Conservation (phyloP, 2,113 vertebrate species). For the Eclectus roratus region DNA sequence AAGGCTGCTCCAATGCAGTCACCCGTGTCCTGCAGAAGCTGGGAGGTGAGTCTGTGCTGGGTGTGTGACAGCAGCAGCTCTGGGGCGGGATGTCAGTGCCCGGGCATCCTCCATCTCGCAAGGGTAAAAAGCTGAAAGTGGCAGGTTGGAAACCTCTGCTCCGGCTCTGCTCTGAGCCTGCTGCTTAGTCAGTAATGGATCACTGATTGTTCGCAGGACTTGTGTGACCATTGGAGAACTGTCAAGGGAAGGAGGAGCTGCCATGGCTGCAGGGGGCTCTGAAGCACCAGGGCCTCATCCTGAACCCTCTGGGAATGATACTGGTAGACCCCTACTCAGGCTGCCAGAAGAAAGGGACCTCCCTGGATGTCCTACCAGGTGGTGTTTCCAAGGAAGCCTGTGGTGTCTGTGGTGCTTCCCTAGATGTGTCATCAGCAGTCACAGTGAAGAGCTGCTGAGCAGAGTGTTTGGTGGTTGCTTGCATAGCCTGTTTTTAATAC, state of each 20-base stretch:
- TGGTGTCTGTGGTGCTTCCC: neutral
- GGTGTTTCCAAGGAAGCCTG: neutral
- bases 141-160: neutral
- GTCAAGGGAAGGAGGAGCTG: neutral
- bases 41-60: conserved; percentile 73
- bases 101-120: neutral
- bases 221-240: neutral
- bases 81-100: neutral
- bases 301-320: neutral
- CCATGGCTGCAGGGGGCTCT: neutral
- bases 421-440: neutral
- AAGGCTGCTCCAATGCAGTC: conserved; percentile 89
- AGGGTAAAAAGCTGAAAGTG: neutral
- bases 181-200: neutral
- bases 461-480: neutral
- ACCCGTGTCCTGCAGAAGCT: conserved; percentile 87
- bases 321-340: neutral
- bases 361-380: neutral
- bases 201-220: neutral
- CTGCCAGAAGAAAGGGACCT: neutral
- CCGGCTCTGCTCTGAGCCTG: neutral
- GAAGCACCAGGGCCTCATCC: neutral
- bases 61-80: neutral
- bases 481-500: neutral
- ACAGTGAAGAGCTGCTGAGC: conserved; percentile 11